Evolutionary conservation across 2,113 vertebrate genomes (phyloP), one percentile per base, ranked within the genome.

Genomic region (Scartelaos histophorus): DNA sequence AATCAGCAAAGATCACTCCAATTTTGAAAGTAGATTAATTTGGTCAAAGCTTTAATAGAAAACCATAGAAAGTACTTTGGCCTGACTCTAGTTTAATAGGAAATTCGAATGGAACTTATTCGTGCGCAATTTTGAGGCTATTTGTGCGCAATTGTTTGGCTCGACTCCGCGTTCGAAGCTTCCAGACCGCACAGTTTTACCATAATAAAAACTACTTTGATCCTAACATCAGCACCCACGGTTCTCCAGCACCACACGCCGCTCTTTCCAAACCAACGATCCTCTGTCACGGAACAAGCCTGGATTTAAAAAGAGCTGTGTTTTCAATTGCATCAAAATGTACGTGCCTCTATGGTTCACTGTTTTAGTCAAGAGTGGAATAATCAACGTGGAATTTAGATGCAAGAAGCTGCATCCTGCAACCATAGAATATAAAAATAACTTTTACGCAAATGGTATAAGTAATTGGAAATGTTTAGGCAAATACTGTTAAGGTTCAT

Each of bases 221-320:
- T 43, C 34, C 34, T 35, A 35, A 64, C 61, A 64, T 64, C 34
- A 64, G 61, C 61, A 43, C 34, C 17, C 61, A n/a, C 61, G 11
- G 34, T 34, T 64, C 19, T 43, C 17, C 61, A 21, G 61, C 61
- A 43, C 15, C 34, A 43, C 56, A 43, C 34, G 29, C 60, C 16
- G 17, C 60, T 35, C 29, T 62, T 16, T 62, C 60, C 60, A 38
- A 29, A 35, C 60, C 60, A 9, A 35, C 0, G 58, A 62, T 3
- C 25, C 29, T 17, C 60, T 3, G 25, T 35, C 60, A 62, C 29
- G 60, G 16, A 62, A 19, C 25, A 34, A 34, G 24, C 25, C 29
- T 61, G 11, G 3, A 19, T 34, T 62, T 17, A 13, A 17, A 62
- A 11, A 16, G 24, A 16, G 5, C 11, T 61, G 25, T 61, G 58